phyloP scores from a whole-genome alignment of 1,140 invertebrate genomes.

The Planococcus citri region DNA sequence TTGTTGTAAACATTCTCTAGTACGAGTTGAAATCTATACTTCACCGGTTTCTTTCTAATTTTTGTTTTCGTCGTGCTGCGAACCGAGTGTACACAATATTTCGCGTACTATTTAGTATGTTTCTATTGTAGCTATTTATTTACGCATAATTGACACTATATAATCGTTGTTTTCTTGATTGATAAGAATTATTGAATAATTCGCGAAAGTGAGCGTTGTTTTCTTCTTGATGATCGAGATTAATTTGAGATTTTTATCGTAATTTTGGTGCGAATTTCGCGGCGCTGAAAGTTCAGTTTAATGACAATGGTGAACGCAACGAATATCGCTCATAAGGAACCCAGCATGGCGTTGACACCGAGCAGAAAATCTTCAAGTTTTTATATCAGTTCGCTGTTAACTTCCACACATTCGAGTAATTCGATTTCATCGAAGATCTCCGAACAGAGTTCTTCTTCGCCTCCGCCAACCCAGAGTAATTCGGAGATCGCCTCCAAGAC shows the following conservation, averaged over 20 bases:
- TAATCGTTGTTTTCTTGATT: no score
- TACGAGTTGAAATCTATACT: no score
- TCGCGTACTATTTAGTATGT: no score
- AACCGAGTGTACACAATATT: no score
- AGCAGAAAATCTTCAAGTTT: neutral
- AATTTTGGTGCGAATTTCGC: neutral
- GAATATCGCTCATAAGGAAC: constrained; percentile 6
- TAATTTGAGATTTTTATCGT: neutral
- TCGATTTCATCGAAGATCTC: neutral
- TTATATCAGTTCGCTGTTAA: neutral
- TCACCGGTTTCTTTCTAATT: no score
- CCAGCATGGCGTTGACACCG: neutral
- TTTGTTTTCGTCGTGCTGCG: no score
- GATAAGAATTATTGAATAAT: no score
- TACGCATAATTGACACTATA: no score
- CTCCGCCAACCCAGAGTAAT: neutral
- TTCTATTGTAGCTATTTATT: no score
- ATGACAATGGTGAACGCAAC: constrained; percentile 6
- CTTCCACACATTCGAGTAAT: neutral
- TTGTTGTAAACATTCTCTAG: no score
- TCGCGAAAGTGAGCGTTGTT: no score
- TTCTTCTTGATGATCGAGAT: neutral
- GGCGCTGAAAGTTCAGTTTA: neutral
- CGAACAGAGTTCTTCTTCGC: neutral
- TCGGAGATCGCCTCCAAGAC: neutral